Conservation (phyloP, 37 sponge, comb jelly and placozoan genomes). For the Mnemiopsis leidyi region DNA sequence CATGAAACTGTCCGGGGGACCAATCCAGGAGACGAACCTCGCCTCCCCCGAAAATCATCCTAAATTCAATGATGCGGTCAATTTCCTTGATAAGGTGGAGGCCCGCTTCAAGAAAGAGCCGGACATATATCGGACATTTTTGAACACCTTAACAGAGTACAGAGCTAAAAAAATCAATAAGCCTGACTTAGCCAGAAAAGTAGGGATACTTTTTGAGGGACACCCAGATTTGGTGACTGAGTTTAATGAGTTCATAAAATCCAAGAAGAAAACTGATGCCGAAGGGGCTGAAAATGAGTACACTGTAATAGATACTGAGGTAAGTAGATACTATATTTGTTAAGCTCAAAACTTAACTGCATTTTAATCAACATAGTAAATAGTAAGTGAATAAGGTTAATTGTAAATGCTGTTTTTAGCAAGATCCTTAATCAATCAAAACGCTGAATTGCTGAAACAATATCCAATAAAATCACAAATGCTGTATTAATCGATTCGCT, state of each 20-base stretch:
- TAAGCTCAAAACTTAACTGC: too few species aligned
- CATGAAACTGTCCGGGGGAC: background rate
- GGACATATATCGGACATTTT: background rate
- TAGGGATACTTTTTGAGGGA: background rate
- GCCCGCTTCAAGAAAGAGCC: background rate
- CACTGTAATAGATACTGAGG: background rate
- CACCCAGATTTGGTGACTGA: background rate
- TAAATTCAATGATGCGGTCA: background rate
- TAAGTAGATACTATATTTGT: too few species aligned
- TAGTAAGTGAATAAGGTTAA: too few species aligned
- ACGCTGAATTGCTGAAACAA: too few species aligned
- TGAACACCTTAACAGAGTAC: background rate
- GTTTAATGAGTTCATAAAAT: background rate
- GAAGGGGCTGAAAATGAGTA: background rate
- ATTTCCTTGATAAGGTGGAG: background rate
- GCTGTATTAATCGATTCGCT: too few species aligned
- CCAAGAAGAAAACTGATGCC: background rate
- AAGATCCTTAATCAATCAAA: too few species aligned
- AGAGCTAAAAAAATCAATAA: background rate
- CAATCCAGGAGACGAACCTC: background rate
- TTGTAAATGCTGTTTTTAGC: too few species aligned
- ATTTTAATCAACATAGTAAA: too few species aligned
- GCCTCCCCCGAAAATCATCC: background rate
- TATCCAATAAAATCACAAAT: too few species aligned
- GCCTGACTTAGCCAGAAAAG: background rate